Evolutionary conservation across 2,113 vertebrate species (phyloP).

Genomic region (Mystacornis crossleyi): DNA sequence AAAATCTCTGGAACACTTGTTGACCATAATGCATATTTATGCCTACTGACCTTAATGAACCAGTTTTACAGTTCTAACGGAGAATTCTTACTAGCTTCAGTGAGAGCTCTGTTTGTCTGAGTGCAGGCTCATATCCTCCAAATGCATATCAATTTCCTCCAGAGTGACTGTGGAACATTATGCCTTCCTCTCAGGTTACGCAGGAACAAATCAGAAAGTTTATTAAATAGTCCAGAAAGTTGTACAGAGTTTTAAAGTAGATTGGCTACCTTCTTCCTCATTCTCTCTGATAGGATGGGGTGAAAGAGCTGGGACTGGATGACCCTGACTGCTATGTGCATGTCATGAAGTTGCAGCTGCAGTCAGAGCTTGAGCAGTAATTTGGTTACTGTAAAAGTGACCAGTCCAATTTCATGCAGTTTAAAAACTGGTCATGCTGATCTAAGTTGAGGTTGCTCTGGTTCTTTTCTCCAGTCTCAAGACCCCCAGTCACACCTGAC

Average conservation of each 20-base stretch:
- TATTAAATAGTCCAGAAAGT: not conserved
- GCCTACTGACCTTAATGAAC: not conserved
- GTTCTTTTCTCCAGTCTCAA: not conserved
- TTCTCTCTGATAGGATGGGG: not conserved
- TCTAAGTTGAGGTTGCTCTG: not conserved
- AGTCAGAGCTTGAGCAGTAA: not conserved
- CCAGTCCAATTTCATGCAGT: not conserved
- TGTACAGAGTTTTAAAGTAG: not conserved
- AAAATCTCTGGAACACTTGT: not conserved
- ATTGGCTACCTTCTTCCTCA: not conserved
- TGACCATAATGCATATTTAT: not conserved
- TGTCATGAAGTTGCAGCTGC: not conserved
- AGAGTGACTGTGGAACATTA: not conserved
- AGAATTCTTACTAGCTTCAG: not conserved
- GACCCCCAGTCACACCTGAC: not conserved
- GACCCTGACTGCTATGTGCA: not conserved
- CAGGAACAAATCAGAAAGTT: not conserved
- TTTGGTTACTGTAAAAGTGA: not conserved
- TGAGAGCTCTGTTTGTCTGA: not conserved
- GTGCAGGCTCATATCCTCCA: not conserved
- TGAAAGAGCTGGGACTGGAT: not conserved
- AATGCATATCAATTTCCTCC: rapidly evolving
- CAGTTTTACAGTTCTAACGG: not conserved
- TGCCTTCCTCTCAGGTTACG: not conserved
- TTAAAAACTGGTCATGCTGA: not conserved